Evolutionary conservation across 2,113 vertebrate genomes (phyloP), one percentile per base, ranked within the genome.

Genomic region (Phycodurus eques): DNA sequence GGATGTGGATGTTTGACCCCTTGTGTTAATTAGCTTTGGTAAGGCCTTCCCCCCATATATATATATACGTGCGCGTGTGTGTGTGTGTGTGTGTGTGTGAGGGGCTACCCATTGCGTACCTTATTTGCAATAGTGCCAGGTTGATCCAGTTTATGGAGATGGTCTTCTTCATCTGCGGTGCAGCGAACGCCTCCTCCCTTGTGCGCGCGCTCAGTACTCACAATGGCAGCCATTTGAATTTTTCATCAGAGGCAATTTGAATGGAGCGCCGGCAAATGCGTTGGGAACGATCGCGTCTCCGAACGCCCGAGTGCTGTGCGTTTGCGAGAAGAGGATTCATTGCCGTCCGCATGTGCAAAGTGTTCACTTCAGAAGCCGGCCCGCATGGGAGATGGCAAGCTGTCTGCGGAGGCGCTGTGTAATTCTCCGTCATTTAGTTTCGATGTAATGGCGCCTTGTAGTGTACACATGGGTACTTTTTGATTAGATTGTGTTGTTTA

Each of bases 151-250:
- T 80, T 83, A 69, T 83, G 68, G 82, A 81, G 73, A 78, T 64
- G 61, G 73, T 76, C 71, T 73, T 81, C 90, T 92, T 88, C 83
- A 90, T 89, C 85, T 84, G 77, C 82, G 73, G 86, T 60, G 84
- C 85, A 75, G 86, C 86, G 84, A 90, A 91, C 85, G 87, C 89
- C 85, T 90, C 88, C 81, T 82, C 87, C 89, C 90, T 90, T 88
- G 88, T 80, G 85, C 87, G 78, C 82, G 78, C 87, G 79, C 84
- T 87, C 89, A 89, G 90, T 87, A 89, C 88, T 91, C 90, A 90
- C 86, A 80, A 82, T 84, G 86, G 84, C 88, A 88, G 83, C 81
- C 82, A 86, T 88, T 89, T 88, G 83, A 90, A 89, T 90, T 83
- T 90, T 89, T 90, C 86, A 87, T 87, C 87, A 80, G 78, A 84